phyloP scores from a whole-genome alignment of 2,888 invertebrate species.

The Melanotus villosus region DNA sequence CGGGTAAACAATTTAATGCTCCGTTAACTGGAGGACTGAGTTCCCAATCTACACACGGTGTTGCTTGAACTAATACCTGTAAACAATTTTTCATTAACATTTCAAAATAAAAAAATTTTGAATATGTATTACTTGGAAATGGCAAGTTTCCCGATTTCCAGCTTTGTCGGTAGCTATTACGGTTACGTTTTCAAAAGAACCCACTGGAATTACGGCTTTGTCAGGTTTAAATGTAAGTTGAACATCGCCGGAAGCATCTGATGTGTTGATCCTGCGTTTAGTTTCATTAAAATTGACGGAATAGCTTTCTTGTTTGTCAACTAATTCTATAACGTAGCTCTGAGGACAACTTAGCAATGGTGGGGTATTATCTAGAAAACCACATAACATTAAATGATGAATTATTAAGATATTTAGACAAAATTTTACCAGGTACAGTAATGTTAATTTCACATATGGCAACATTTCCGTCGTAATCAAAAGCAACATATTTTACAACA shows the following conservation, averaged over 20 bases:
- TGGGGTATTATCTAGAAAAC: constrained; percentile 83
- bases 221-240: constrained; percentile 87
- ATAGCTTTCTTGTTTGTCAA: constrained; percentile 91
- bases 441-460: constrained; percentile 98
- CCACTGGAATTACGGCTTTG: constrained; percentile 86
- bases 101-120: not conserved
- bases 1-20: constrained; percentile 87
- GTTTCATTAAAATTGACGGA: constrained; percentile 94
- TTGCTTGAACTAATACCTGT: constrained; percentile 89
- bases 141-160: constrained; percentile 90
- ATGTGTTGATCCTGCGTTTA: constrained; percentile 84
- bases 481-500: constrained; percentile 95
- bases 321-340: constrained; percentile 93
- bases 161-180: constrained; percentile 90
- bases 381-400: no score
- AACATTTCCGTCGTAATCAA: constrained; percentile 97
- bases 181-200: constrained; percentile 92
- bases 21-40: constrained; percentile 91
- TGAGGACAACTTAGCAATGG: constrained; percentile 93
- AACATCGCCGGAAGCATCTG: constrained; percentile 92
- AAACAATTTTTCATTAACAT: constrained; percentile 26
- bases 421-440: constrained; percentile 80
- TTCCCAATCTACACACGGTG: constrained; percentile 96
- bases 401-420: no score
- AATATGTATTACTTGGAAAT: constrained; percentile 83